Conservation (phyloP, 1,140 invertebrate species). For the Leucophenga varia region DNA sequence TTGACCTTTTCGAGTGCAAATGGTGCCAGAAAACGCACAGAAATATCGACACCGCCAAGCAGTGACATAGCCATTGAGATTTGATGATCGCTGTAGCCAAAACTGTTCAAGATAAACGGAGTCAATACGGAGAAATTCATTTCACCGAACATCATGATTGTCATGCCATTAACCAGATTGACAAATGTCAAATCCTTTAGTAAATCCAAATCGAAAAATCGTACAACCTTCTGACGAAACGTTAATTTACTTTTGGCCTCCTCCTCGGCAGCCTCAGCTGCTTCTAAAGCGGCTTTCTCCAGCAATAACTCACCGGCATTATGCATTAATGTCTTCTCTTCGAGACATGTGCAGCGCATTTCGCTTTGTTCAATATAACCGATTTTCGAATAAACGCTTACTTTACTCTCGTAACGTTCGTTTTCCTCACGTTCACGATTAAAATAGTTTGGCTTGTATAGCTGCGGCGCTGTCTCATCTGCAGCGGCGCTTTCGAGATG, state of each 20-base stretch:
- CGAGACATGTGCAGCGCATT: constrained; percentile 40
- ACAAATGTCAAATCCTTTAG: constrained; percentile 67
- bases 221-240: constrained; percentile 59
- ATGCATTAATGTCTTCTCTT: constrained; percentile 37
- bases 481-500: constrained; percentile 5
- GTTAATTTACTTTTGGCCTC: constrained; percentile 46
- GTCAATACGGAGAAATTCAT: constrained; percentile 70
- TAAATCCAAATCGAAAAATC: constrained; percentile 68
- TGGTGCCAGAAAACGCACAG: constrained; percentile 64
- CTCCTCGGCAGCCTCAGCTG: constrained; percentile 27
- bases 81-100: constrained; percentile 59
- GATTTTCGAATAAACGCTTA: constrained; percentile 36
- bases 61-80: constrained; percentile 65
- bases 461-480: constrained; percentile 55
- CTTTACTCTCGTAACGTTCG: constrained; percentile 37
- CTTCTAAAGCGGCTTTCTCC: constrained; percentile 10
- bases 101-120: constrained; percentile 67
- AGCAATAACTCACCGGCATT: constrained; percentile 32
- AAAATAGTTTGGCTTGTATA: constrained; percentile 54
- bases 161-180: constrained; percentile 68
- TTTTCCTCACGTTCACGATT: constrained; percentile 55
- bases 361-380: constrained; percentile 19
- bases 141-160: constrained; percentile 68
- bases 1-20: constrained; percentile 64
- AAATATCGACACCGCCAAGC: constrained; percentile 62